phyloP scores from a whole-genome alignment of 2,113 vertebrate species.

The Protobothrops mucrosquamatus region DNA sequence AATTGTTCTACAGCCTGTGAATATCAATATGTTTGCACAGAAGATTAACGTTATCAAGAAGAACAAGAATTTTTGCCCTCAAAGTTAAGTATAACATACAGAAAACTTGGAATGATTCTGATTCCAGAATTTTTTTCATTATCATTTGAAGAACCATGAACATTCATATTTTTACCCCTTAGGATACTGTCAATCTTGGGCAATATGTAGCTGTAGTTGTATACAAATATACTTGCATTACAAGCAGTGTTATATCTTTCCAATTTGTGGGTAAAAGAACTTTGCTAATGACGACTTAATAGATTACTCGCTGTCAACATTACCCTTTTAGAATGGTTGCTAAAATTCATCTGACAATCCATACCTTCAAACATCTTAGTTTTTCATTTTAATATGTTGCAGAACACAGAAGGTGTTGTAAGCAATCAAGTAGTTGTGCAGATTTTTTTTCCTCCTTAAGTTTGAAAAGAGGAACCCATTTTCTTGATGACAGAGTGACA shows the following conservation, averaged over 20 bases:
- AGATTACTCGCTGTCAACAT: background rate
- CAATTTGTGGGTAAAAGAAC: background rate
- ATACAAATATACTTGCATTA: background rate
- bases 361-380: background rate
- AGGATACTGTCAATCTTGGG: background rate
- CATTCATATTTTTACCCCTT: background rate
- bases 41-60: background rate
- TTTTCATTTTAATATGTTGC: background rate
- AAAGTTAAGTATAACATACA: background rate
- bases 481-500: conserved; percentile 38
- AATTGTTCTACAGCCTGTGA: background rate
- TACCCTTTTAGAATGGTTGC: background rate
- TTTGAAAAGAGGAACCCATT: conserved; percentile 21
- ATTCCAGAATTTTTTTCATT: background rate
- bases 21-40: background rate
- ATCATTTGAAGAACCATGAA: background rate
- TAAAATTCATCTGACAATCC: background rate
- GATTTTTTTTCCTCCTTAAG: background rate
- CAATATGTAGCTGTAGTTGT: background rate
- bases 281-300: background rate
- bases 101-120: background rate
- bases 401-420: background rate
- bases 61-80: background rate
- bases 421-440: background rate
- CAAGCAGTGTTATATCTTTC: background rate